Base-by-base conservation (phyloP, 1,140 invertebrate species). In the Drosophila dunni region DNA sequence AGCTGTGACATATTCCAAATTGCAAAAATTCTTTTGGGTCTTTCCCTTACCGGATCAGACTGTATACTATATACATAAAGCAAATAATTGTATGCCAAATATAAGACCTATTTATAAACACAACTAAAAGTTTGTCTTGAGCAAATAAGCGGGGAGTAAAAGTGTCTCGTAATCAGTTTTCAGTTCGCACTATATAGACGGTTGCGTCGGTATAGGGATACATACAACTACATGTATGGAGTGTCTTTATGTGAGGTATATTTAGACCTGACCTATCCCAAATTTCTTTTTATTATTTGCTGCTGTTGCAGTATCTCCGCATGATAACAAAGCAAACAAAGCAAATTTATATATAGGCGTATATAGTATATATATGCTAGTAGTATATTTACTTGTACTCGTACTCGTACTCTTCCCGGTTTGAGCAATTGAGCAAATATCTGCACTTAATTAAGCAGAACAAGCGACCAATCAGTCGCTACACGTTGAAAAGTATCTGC, bases 241-340 rank as follows among this genome's bases (percentile, higher is more conserved):
- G 17, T 6, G 13, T 56, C 1, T 24, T 2, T 45, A n/a, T 38
- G 40, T 42, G n/a, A 42, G 42, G 13, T 24, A 48, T 42, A 5
- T 29, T 29, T 29, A 29, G 24, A 13, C 63, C 75, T 78, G 78
- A 85, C 81, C 81, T 85, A 85, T 78, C 82, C 61, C 70, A 65
- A 65, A 45, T 46, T 3, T 8, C 45, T 69, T 64, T 13, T 8
- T 53, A 54, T 62, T 70, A 9, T 40, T 7, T 20, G 36, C 7
- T 40, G 6, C 2, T 36, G 15, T 51, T 57, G 45, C 54, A 72
- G 53, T 66, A 62, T 36, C 51, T 62, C 24, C 24, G 15, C 13
- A 62, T 61, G 71, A 73, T 74, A 74, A 69, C 57, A 38, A 29
- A 13, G 34, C 46, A 48, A 36, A 10, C 44, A 13, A 34, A 13